phyloP scores from a whole-genome alignment of 2,797 vertebrate species.

The Coreius guichenoti region DNA sequence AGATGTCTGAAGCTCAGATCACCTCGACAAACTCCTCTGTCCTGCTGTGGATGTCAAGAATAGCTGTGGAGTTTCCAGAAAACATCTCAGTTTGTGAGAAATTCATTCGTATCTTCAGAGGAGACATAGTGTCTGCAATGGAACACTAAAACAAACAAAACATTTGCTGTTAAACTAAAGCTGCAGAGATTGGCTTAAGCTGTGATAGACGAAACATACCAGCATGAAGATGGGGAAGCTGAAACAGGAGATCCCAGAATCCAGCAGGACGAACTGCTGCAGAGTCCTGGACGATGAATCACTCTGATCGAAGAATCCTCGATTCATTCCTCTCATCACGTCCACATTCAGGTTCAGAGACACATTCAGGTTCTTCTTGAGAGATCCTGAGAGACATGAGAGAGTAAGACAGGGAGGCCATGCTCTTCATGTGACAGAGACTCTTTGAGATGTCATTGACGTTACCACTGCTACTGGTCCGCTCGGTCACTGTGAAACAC shows the following conservation, averaged over 20 bases:
- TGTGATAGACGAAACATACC: neutral
- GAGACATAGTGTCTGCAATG: constrained; percentile 42
- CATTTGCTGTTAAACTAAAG: neutral
- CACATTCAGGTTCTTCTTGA: constrained; percentile 15
- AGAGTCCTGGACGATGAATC: neutral
- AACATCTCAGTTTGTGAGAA: constrained; percentile 37
- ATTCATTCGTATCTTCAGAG: constrained; percentile 40
- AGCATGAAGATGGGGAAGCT: constrained; percentile 40
- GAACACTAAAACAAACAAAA: constrained; percentile 44
- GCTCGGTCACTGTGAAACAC: constrained; percentile 46
- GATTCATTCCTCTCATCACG: neutral
- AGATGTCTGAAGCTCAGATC: neutral
- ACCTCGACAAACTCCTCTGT: constrained; percentile 40
- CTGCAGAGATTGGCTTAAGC: neutral
- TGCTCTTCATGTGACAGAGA: neutral
- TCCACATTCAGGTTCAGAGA: constrained; percentile 27
- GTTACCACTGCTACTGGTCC: constrained; percentile 46
- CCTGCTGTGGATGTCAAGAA: constrained; percentile 51
- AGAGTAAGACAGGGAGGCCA: neutral
- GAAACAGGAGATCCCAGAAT: neutral
- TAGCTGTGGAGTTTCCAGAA: neutral
- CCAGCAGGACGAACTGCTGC: neutral
- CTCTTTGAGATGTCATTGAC: neutral
- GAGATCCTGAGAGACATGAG: constrained; percentile 25
- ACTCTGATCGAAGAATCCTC: constrained; percentile 12